phyloP scores from a whole-genome alignment of 2,797 vertebrate genomes.

The Brachyrhaphis roseni region DNA sequence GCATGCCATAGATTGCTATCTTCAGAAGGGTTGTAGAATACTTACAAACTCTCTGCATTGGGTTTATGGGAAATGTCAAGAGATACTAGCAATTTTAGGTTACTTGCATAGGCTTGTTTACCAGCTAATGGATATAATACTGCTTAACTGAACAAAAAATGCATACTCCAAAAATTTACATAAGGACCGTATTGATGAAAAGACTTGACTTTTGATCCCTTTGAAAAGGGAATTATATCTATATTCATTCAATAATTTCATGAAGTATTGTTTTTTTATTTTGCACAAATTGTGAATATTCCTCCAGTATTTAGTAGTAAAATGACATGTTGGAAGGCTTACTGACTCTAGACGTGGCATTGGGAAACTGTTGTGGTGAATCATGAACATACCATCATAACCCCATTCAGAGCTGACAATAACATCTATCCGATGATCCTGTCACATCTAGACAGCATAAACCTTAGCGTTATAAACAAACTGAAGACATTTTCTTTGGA shows the following conservation, averaged over 20 bases:
- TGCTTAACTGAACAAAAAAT: background rate
- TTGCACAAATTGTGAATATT: background rate
- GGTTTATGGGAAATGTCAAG: background rate
- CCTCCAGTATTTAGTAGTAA: background rate
- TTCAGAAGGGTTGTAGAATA: background rate
- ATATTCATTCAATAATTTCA: background rate
- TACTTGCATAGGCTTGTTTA: background rate
- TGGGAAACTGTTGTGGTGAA: background rate
- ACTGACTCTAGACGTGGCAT: background rate
- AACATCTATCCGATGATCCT: no score
- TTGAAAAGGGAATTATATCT: background rate
- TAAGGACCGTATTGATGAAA: background rate
- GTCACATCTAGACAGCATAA: no score
- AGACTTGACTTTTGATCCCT: background rate
- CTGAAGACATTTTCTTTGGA: no score
- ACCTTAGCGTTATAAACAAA: no score
- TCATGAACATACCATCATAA: background rate
- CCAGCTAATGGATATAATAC: background rate
- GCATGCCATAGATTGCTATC: background rate
- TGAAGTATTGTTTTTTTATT: background rate
- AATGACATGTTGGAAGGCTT: background rate
- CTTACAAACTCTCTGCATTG: conserved; percentile 1
- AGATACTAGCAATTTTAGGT: background rate
- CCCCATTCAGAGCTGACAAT: no score
- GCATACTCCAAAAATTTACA: background rate